These are phyloP conservation scores for Sebastes iracundus DNA, from an alignment of 2,797 vertebrate genomes.

Conservation along the genomic window DNA sequence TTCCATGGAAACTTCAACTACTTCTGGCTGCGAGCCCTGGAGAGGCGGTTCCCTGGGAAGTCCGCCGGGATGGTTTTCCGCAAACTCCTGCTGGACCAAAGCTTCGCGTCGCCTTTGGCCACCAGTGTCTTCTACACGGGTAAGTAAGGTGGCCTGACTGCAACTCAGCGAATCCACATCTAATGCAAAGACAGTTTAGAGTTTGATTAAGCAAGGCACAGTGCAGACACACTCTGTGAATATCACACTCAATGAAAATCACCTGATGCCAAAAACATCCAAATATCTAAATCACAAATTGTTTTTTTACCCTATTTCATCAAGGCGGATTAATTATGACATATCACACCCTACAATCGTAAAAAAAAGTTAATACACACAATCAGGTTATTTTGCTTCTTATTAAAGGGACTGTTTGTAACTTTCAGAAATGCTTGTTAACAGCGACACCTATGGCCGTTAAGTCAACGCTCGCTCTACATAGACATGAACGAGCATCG, in stretches of 20 bases:
- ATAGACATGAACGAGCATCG: no score
- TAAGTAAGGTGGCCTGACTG: slow-evolving; percentile 52
- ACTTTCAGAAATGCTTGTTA: no score
- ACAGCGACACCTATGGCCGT: no score
- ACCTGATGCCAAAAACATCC: background rate
- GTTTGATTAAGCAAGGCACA: no score
- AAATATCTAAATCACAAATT: background rate
- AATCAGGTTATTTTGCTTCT: background rate
- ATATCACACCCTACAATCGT: background rate
- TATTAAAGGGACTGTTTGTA: no score
- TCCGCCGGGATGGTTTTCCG: slow-evolving; percentile 83
- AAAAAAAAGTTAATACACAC: background rate
- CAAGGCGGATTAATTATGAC: background rate
- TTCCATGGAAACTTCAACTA: slow-evolving; percentile 95
- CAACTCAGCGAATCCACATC: background rate
- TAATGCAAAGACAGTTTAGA: background rate
- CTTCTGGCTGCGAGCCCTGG: slow-evolving; percentile 89
- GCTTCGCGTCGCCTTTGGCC: slow-evolving; percentile 87
- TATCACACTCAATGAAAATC: background rate
- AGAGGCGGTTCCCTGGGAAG: slow-evolving; percentile 88
- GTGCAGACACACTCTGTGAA: background rate
- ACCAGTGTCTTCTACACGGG: slow-evolving; percentile 91
- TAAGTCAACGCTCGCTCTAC: no score
- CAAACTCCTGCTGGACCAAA: slow-evolving; percentile 91
- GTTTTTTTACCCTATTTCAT: background rate